Conservation (phyloP, 2,888 invertebrate genomes). For the Ceramica pisi region DNA sequence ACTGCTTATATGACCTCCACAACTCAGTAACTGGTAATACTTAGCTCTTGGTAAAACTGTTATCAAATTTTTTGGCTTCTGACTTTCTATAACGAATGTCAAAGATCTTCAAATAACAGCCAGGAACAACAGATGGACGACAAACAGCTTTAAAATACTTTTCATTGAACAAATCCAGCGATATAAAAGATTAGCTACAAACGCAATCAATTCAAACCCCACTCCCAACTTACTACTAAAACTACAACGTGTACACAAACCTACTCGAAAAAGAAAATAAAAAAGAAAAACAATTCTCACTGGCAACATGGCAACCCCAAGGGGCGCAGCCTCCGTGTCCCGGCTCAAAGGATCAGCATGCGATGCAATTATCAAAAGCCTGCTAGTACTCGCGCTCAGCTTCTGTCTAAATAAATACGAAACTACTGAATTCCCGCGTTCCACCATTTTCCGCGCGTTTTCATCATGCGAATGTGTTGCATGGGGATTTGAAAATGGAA, state of each 20-base stretch:
- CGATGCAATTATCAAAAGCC: slow-evolving; percentile 65
- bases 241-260: neutral
- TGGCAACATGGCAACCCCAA: slow-evolving; percentile 30
- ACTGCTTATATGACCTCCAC: too few species aligned
- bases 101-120: too few species aligned
- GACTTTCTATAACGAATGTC: too few species aligned
- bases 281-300: slow-evolving; percentile 20
- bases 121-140: too few species aligned
- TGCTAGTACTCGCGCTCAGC: slow-evolving; percentile 20
- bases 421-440: slow-evolving; percentile 26
- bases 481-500: slow-evolving; percentile 49
- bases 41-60: too few species aligned
- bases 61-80: too few species aligned
- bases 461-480: slow-evolving; percentile 19
- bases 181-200: neutral
- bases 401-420: slow-evolving; percentile 43
- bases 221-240: neutral
- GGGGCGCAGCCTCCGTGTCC: slow-evolving; percentile 24
- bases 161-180: neutral
- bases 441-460: slow-evolving; percentile 25
- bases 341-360: slow-evolving; percentile 58
- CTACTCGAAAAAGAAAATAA: neutral
- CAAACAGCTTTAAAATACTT: neutral
- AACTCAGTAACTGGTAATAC: too few species aligned
- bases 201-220: neutral